Conservation (phyloP, 2,888 invertebrate species). For the Calephelis perditalis region DNA sequence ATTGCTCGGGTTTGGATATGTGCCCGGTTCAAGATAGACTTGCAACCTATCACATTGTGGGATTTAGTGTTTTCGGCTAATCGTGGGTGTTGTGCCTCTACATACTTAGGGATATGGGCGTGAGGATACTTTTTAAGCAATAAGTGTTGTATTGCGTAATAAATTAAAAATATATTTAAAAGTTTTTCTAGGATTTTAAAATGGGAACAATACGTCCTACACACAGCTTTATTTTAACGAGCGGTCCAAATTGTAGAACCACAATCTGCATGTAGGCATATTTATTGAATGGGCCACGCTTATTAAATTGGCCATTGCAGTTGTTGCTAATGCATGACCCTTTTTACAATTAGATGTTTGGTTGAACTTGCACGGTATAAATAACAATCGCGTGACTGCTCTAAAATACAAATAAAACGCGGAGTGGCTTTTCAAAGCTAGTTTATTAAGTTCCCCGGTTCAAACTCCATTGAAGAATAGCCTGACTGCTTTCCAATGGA, state of each 20-base stretch:
- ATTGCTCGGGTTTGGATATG: too few relatives aligned
- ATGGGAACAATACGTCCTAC: neutral
- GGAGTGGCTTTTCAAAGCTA: neutral
- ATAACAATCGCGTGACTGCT: constrained; percentile 7
- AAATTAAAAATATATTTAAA: too few relatives aligned
- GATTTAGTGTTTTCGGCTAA: too few relatives aligned
- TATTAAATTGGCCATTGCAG: constrained; percentile 22
- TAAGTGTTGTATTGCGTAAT: too few relatives aligned
- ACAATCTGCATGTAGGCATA: constrained; percentile 22
- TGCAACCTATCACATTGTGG: too few relatives aligned
- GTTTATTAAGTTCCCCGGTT: neutral
- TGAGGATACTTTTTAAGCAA: neutral
- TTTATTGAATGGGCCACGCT: constrained; percentile 25
- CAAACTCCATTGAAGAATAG: too few relatives aligned
- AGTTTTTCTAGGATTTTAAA: too few relatives aligned
- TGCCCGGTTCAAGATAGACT: too few relatives aligned
- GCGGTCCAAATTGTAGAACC: constrained; percentile 27
- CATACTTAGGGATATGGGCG: neutral
- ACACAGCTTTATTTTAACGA: constrained; percentile 16
- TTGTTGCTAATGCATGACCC: constrained; percentile 17
- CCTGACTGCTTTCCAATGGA: too few relatives aligned
- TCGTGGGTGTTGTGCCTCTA: too few relatives aligned
- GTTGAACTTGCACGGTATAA: neutral
- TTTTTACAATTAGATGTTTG: constrained; percentile 15
- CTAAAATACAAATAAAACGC: constrained; percentile 7